Evolutionary conservation across 2,888 invertebrate genomes (phyloP), one percentile per base, ranked within the genome.

Genomic region (Phaonia tiefii): DNA sequence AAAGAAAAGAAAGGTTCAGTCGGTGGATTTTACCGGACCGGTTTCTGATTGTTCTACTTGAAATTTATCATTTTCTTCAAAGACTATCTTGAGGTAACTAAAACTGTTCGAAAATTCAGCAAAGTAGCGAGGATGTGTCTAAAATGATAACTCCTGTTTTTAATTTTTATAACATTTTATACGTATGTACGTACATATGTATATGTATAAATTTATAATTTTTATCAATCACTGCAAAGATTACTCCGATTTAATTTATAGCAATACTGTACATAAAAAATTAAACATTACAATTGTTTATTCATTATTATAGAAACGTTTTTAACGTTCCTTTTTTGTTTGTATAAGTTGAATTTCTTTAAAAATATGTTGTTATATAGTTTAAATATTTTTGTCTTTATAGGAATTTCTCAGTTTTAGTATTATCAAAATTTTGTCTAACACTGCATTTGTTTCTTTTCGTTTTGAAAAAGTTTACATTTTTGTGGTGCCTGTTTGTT

Each of bases 371-470:
- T 69, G n/a, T n/a, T n/a, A n/a, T 69, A 17, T 81, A 67, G 13
- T 49, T 66, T 69, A 78, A 75, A 75, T 73, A 70, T 69, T 79
- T 63, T 70, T 75, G 65, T 79, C 66, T 83, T 80, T 74, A 66
- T 83, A 83, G 78, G 83, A 83, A 80, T 79, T 76, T 73, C n/a
- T 46, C 63, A 65, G 22, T 56, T 63, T 63, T 67, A 60, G 37
- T 77, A 66, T 25, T 60, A 31, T 31, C 39, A 25, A 42, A 60
- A 69, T 73, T 67, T 60, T 2, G 63, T 58, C 37, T 80, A 78
- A 79, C 81, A 81, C 81, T 81, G 81, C 81, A 81, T 81, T 77
- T 80, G 71, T 58, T 31, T 58, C n/a, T 75, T 75, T 60, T 25
- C n/a, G 39, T 70, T 22, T 39, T 63, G 72, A 81, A 72, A 78